Evolutionary conservation across 1,140 invertebrate genomes (phyloP).

Genomic region (Brachionus rubens): DNA sequence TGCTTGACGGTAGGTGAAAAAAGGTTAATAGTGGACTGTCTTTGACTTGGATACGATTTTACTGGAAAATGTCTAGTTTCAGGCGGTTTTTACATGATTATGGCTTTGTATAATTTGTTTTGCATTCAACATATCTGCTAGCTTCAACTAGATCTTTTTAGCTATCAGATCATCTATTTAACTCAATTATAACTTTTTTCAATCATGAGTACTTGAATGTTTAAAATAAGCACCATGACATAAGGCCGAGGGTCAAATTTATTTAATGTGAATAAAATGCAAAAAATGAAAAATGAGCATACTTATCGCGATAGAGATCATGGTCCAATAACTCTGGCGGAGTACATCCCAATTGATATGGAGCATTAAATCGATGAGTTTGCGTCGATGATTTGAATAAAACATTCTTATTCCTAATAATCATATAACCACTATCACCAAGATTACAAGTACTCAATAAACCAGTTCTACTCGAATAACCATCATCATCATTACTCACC

Average conservation of each 20-base stretch:
- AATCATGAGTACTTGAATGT: no score
- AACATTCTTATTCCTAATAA: slow-evolving; percentile 76
- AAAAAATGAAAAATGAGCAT: slow-evolving; percentile 46
- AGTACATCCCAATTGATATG: slow-evolving; percentile 88
- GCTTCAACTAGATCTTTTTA: no score
- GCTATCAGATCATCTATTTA: no score
- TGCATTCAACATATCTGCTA: no score
- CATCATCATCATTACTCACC: neutral
- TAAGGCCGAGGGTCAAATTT: neutral
- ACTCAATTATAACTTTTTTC: no score
- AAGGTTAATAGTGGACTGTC: no score
- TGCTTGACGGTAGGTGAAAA: no score
- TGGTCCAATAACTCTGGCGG: slow-evolving; percentile 74
- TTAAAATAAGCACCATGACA: no score
- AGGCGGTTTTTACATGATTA: no score
- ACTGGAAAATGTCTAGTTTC: no score
- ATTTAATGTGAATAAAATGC: neutral
- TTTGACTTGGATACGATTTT: no score
- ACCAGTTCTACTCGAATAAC: neutral
- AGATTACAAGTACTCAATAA: slow-evolving; percentile 76
- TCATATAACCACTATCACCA: slow-evolving; percentile 94
- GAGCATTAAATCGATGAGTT: slow-evolving; percentile 96
- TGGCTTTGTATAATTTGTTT: no score
- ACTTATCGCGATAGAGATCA: slow-evolving; percentile 78
- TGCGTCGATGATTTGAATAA: slow-evolving; percentile 89